Conservation (phyloP, 2,113 vertebrate genomes). For the Leptosomus discolor region DNA sequence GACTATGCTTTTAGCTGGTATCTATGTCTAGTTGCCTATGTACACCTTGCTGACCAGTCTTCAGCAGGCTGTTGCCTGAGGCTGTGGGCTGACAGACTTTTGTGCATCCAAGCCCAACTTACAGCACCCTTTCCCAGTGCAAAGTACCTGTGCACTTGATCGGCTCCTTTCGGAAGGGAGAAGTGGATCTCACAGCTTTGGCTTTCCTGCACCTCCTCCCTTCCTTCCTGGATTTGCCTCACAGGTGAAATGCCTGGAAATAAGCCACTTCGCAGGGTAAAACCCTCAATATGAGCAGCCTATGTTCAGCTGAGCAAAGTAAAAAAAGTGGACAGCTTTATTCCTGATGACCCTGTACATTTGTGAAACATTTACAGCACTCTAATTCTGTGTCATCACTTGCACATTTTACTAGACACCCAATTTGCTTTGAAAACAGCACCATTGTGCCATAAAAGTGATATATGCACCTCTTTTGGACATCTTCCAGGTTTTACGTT, state of each 20-base stretch:
- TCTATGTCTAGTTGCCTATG: neutral
- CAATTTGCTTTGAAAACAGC: slow-evolving; percentile 23
- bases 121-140: neutral
- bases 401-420: neutral
- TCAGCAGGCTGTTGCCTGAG: neutral
- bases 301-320: neutral
- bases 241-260: neutral
- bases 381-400: neutral
- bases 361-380: slow-evolving; percentile 12
- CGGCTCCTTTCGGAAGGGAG: neutral
- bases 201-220: neutral
- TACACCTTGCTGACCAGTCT: neutral
- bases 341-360: neutral
- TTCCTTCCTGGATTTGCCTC: neutral
- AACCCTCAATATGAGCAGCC: neutral
- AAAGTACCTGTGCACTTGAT: neutral
- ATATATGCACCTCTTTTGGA: slow-evolving; percentile 11
- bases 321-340: neutral
- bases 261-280: neutral
- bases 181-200: neutral
- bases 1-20: neutral
- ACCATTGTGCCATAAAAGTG: neutral
- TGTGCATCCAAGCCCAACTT: neutral
- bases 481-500: slow-evolving; percentile 34
- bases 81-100: neutral